phyloP scores from a whole-genome alignment of 2,797 vertebrate genomes.

The Cyclura pinguis region DNA sequence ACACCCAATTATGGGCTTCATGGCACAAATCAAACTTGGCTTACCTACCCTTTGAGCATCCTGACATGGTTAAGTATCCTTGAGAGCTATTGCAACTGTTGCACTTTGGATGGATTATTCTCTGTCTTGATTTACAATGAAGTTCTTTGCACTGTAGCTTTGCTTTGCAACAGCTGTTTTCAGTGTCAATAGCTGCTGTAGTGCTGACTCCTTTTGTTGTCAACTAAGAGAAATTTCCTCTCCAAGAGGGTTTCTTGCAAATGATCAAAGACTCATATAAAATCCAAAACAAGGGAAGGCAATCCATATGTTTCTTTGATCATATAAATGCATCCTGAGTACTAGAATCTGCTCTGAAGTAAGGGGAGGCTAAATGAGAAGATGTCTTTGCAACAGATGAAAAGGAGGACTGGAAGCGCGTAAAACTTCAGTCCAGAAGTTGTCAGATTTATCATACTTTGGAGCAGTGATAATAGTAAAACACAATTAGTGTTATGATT shows the following conservation, averaged over 20 bases:
- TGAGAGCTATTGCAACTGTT: background rate
- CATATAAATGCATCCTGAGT: background rate
- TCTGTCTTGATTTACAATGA: background rate
- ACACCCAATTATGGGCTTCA: background rate
- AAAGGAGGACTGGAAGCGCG: background rate
- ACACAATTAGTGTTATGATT: slow-evolving; percentile 11
- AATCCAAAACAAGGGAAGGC: slow-evolving; percentile 10
- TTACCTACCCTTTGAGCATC: background rate
- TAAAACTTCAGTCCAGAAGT: slow-evolving; percentile 34
- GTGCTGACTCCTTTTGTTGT: background rate
- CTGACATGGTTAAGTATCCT: background rate
- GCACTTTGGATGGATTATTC: background rate
- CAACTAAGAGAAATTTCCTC: background rate
- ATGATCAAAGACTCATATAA: slow-evolving; percentile 5
- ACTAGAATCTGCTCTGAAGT: background rate
- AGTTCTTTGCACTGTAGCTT: background rate
- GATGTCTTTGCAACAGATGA: background rate
- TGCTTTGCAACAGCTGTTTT: background rate
- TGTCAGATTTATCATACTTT: slow-evolving; percentile 20
- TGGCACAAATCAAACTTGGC: background rate
- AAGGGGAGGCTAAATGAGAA: background rate
- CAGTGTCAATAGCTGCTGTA: background rate
- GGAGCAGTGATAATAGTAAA: slow-evolving; percentile 36
- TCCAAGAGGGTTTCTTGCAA: background rate
- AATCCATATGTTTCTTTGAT: slow-evolving; percentile 1